Conservation (phyloP, 1,140 invertebrate species). For the Lerema accius region DNA sequence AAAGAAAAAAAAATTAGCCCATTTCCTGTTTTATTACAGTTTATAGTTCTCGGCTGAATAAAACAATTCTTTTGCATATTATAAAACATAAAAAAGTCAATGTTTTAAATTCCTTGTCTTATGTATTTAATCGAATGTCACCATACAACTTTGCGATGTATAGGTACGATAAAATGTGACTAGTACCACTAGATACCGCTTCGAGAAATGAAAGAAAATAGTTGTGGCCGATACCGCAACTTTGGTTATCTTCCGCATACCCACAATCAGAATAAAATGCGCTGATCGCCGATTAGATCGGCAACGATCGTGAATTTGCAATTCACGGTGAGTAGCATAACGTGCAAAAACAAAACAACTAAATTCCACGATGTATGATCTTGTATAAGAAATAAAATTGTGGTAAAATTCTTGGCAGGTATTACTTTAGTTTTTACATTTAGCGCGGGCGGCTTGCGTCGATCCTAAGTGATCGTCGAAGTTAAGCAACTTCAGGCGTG, state of each 20-base stretch:
- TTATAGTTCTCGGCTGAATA: too few species aligned
- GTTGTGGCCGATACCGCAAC: constrained; percentile 41
- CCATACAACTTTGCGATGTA: constrained; percentile 5
- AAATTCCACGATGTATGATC: neutral
- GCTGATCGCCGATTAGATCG: constrained; percentile 9
- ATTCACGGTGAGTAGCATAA: neutral
- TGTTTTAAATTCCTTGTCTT: neutral
- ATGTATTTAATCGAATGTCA: constrained; percentile 1
- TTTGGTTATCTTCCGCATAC: constrained; percentile 31
- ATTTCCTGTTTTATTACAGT: too few species aligned
- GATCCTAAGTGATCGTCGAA: too few species aligned
- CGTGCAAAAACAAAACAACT: neutral
- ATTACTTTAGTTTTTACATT: neutral
- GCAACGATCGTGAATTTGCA: constrained; percentile 2
- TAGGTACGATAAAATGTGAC: constrained; percentile 11
- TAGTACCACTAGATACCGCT: constrained; percentile 30
- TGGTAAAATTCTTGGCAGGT: constrained; percentile 5
- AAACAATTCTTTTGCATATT: too few species aligned
- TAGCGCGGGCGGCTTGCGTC: too few species aligned
- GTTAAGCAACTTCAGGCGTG: too few species aligned
- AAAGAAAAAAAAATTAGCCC: too few species aligned
- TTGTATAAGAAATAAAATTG: constrained; percentile 20
- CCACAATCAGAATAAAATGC: constrained; percentile 38
- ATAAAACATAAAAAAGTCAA: constrained; percentile 22
- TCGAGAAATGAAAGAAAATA: constrained; percentile 41